Evolutionary conservation across 2,888 invertebrate genomes (phyloP).

Genomic region (Congeria kusceri): DNA sequence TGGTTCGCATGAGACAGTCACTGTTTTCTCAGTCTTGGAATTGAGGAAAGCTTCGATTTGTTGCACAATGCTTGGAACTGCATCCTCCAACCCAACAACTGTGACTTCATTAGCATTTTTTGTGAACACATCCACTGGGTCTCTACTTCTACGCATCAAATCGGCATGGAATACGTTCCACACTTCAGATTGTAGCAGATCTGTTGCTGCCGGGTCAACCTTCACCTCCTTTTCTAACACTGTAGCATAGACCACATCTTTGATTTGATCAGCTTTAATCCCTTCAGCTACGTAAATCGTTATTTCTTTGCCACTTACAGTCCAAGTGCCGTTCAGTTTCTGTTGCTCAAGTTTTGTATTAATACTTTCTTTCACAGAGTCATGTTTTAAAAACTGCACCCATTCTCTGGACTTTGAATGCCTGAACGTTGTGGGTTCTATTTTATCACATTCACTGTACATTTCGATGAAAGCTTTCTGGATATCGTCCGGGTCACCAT

Average conservation of each 20-base stretch:
- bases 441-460: constrained; percentile 52
- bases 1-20: constrained; percentile 46
- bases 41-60: constrained; percentile 51
- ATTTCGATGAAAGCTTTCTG: constrained; percentile 59
- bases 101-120: constrained; percentile 40
- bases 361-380: constrained; percentile 33
- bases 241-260: constrained; percentile 37
- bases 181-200: constrained; percentile 49
- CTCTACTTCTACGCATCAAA: constrained; percentile 31
- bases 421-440: constrained; percentile 45
- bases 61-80: constrained; percentile 46
- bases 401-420: constrained; percentile 49
- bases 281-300: constrained; percentile 36
- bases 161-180: constrained; percentile 50
- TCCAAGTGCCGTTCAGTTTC: constrained; percentile 49
- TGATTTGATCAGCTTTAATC: constrained; percentile 33
- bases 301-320: constrained; percentile 34
- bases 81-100: constrained; percentile 47
- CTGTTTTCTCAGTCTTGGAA: constrained; percentile 45
- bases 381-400: constrained; percentile 51
- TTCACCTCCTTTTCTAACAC: constrained; percentile 40
- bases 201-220: constrained; percentile 39
- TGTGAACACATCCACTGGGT: constrained; percentile 49
- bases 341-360: constrained; percentile 52
- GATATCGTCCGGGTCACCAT: constrained; percentile 59